Percentiles rank a stretch among this genome's conserved stretches.
Conservation (phyloP, 2,888 invertebrate genomes). For the Carcina quercana region DNA sequence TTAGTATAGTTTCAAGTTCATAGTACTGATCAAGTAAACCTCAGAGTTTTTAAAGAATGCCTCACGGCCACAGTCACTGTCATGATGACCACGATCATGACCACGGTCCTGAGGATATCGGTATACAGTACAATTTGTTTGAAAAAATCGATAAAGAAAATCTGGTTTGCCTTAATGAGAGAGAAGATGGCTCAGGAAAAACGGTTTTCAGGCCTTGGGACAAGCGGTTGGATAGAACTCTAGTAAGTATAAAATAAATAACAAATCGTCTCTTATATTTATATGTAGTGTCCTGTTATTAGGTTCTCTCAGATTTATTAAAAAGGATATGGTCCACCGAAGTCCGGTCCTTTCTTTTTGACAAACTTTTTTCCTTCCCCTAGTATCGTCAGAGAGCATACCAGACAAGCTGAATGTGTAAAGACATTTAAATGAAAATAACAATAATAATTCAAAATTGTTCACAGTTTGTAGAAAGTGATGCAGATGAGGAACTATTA, state of each 20-base stretch:
- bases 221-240: conserved; percentile 82
- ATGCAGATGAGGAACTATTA: conserved; percentile 95
- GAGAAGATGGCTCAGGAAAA: conserved; percentile 88
- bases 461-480: conserved; percentile 93
- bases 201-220: conserved; percentile 95
- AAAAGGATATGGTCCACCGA: too few species aligned
- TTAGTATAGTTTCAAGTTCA: too few species aligned
- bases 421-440: too few species aligned
- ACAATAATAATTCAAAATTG: conserved; percentile 6
- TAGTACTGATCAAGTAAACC: too few species aligned
- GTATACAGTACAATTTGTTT: conserved; percentile 88
- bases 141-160: conserved; percentile 92
- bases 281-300: too few species aligned
- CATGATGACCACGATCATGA: conserved; percentile 76
- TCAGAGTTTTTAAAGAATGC: conserved; percentile 57
- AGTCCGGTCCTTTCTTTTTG: too few species aligned
- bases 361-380: too few species aligned
- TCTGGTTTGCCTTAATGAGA: conserved; percentile 94
- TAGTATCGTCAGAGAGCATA: too few species aligned
- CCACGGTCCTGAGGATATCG: conserved; percentile 77
- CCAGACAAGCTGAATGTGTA: too few species aligned
- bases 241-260: too few species aligned
- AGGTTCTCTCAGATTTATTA: too few species aligned
- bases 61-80: conserved; percentile 73
- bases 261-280: too few species aligned